Conservation (phyloP, 2,888 invertebrate species). For the Argyresthia goedartella region DNA sequence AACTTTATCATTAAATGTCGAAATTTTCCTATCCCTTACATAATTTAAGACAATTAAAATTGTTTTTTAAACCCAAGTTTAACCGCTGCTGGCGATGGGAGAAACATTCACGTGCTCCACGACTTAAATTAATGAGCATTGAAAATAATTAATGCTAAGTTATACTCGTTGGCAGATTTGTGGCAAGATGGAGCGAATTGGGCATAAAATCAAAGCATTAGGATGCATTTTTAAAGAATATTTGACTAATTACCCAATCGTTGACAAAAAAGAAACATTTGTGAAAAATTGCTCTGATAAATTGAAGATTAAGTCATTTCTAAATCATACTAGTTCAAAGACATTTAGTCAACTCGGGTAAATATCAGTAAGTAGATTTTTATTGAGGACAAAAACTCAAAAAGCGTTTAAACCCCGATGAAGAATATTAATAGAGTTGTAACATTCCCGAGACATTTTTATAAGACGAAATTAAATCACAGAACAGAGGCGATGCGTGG, state of each 20-base stretch:
- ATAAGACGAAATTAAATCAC: constrained; percentile 24
- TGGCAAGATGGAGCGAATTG: neutral
- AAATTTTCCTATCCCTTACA: too few species aligned
- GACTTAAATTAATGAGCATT: neutral
- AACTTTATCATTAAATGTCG: too few species aligned
- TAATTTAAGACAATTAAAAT: too few species aligned
- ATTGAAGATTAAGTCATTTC: too few species aligned
- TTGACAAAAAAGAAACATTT: too few species aligned
- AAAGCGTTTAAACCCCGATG: constrained; percentile 51
- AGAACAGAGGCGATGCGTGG: constrained; percentile 10
- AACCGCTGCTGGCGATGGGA: neutral
- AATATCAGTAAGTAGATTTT: constrained; percentile 23
- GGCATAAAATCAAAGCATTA: neutral
- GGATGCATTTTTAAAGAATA: neutral
- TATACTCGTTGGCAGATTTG: neutral
- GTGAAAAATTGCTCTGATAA: too few species aligned
- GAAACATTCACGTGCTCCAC: neutral
- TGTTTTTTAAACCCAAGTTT: too few species aligned
- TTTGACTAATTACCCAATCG: too few species aligned
- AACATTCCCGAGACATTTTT: constrained; percentile 25
- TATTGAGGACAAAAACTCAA: constrained; percentile 50
- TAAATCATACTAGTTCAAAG: constrained; percentile 26
- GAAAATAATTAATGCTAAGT: neutral
- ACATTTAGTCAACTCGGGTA: constrained; percentile 14
- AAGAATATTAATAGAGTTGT: constrained; percentile 54